Conservation (phyloP, 1,140 invertebrate genomes). For the Caligus rogercresseyi region DNA sequence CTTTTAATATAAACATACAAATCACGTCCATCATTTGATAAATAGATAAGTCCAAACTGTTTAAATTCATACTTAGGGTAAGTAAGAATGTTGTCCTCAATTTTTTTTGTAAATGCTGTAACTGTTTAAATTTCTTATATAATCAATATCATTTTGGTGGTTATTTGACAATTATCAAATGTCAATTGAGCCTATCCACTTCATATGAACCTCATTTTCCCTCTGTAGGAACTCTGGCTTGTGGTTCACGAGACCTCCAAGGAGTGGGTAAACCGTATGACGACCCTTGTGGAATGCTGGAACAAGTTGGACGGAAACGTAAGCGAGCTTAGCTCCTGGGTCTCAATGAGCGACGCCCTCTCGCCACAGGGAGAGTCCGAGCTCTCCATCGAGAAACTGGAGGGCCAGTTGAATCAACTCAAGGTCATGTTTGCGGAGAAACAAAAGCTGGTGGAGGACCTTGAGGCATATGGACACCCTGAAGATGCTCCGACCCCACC, state of each 20-base stretch:
- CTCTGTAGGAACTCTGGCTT: constrained; percentile 1
- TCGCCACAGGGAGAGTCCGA: background rate
- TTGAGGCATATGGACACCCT: constrained; percentile 8
- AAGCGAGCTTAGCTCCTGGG: constrained; percentile 14
- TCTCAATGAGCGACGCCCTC: background rate
- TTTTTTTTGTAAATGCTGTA: too few relatives aligned
- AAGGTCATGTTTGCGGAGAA: constrained; percentile 16
- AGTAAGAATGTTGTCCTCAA: too few relatives aligned
- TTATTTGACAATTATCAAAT: too few relatives aligned
- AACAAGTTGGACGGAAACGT: constrained; percentile 19
- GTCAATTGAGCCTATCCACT: background rate
- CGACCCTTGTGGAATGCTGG: constrained; percentile 17
- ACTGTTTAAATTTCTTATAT: too few relatives aligned
- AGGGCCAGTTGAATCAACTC: constrained; percentile 14
- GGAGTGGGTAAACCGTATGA: constrained; percentile 15
- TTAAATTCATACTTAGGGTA: too few relatives aligned
- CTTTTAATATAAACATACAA: too few relatives aligned
- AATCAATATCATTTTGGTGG: too few relatives aligned
- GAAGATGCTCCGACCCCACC: background rate
- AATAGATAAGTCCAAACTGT: too few relatives aligned
- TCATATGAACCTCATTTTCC: background rate
- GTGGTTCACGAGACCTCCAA: constrained; percentile 4
- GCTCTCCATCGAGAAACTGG: constrained; percentile 16
- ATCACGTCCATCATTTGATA: too few relatives aligned
- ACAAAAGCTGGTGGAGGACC: constrained; percentile 14